Evolutionary conservation across 2,888 invertebrate species (phyloP), one percentile per base, ranked within the genome.

Genomic region (Allolobophora icterica): DNA sequence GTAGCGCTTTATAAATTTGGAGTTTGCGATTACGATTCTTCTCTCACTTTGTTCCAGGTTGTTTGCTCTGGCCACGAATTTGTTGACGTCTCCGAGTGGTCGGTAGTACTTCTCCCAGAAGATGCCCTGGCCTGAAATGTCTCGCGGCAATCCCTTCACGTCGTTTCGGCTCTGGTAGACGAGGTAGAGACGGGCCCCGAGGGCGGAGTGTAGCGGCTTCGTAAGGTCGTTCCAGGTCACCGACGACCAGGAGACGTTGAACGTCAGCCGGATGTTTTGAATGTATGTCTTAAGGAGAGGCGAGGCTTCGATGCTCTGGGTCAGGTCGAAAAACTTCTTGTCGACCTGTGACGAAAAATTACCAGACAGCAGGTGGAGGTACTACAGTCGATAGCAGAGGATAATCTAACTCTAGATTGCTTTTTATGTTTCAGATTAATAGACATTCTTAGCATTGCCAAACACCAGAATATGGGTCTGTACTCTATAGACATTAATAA

Each of bases 121-220:
- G 30, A 38, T 52, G 21, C 90, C 92, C 91, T 93, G 93, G n/a
- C 84, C 92, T 0, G 45, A 71, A 38, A 93, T 92, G 89, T 91
- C 45, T 24, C 92, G 89, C 11, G 92, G 92, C 15, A 93, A 84
- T 35, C 89, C 90, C 58, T 33, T 71, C 15, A 8, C 15, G 83
- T 45, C 89, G 21, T 42, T 83, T 42, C 91, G 19, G 34, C 89
- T 38, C 58, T 89, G 35, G 84, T 90, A 91, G 89, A 89, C n/a
- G 24, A 91, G 89, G 91, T 91, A 92, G 52, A 93, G 92, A 5
- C 93, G 90, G 8, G 94, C 94, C 1, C 93, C 94, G 30, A 94
- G 92, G 19, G 94, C 94, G 30, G 94, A 94, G 90, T 93, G 93
- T 33, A 94, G 91, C 19, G 94, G 94, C 89, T 93, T 93, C 40